These are phyloP conservation scores for Papilio demoleus DNA, from an alignment of 2,888 invertebrate species.

Conservation along the genomic window DNA sequence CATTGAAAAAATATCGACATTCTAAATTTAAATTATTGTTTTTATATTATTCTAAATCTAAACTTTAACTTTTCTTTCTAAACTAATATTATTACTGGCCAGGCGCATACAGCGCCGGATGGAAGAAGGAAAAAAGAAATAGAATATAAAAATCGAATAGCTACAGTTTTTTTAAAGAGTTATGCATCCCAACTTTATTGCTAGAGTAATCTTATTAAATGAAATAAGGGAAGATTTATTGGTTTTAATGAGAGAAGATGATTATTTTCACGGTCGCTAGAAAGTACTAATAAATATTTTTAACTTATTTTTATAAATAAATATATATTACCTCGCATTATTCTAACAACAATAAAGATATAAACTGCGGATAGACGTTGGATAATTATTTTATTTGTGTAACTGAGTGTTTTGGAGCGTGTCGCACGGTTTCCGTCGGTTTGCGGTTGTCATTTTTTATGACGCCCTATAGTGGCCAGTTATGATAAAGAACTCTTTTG, in stretches of 20 bases:
- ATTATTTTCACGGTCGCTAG: no score
- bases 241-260: neutral
- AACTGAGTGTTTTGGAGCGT: conserved; percentile 53
- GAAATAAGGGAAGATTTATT: neutral
- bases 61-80: no score
- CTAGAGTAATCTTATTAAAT: no score
- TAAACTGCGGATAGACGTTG: neutral
- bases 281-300: neutral
- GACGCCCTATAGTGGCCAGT: conserved; percentile 41
- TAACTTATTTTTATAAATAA: neutral
- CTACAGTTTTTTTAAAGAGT: no score
- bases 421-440: conserved; percentile 51
- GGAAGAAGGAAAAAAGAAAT: neutral
- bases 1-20: no score
- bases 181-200: no score
- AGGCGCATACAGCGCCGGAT: neutral
- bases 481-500: conserved; percentile 22
- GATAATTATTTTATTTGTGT: conserved; percentile 32
- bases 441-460: conserved; percentile 51
- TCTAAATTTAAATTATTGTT: no score
- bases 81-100: no score
- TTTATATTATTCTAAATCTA: no score
- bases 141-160: neutral
- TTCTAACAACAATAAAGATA: neutral
- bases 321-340: neutral